Conservation (phyloP, 1,140 invertebrate genomes). For the Branchinecta lindahli region DNA sequence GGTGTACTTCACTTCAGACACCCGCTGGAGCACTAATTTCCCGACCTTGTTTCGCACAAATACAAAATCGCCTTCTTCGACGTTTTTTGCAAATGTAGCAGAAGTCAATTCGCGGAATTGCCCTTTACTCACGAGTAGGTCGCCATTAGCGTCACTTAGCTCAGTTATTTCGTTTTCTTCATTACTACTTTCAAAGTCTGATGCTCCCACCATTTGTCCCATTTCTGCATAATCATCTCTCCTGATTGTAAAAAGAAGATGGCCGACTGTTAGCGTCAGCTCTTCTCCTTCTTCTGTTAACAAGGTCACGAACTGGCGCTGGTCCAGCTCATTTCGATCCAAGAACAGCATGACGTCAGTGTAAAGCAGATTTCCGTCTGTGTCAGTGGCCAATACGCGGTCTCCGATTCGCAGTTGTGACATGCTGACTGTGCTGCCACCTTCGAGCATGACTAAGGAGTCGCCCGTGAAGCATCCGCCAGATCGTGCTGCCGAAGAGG, state of each 20-base stretch:
- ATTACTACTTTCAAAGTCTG: constrained; percentile 14
- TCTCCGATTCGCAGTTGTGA: constrained; percentile 59
- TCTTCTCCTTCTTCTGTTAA: constrained; percentile 47
- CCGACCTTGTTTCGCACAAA: constrained; percentile 35
- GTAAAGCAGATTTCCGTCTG: constrained; percentile 47
- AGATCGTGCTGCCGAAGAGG: constrained; percentile 60
- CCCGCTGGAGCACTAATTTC: constrained; percentile 30
- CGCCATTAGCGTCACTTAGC: constrained; percentile 9
- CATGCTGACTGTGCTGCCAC: constrained; percentile 37
- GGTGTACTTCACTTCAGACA: constrained; percentile 42
- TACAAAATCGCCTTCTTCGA: constrained; percentile 30
- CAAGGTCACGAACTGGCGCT: constrained; percentile 51
- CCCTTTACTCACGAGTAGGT: constrained; percentile 12
- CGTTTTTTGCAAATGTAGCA: constrained; percentile 30
- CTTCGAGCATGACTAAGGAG: constrained; percentile 40
- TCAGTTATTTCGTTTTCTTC: constrained; percentile 10
- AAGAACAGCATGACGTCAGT: constrained; percentile 80
- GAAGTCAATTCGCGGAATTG: constrained; percentile 14
- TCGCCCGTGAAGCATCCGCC: constrained; percentile 61
- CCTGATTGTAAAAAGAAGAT: constrained; percentile 46
- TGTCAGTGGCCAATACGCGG: constrained; percentile 53
- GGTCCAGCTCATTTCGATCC: constrained; percentile 51
- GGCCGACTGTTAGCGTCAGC: constrained; percentile 66
- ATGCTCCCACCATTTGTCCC: background rate
- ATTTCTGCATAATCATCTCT: constrained; percentile 15